Evolutionary conservation across 2,113 vertebrate species (phyloP).

Genomic region (Himantopus leucocephalus): DNA sequence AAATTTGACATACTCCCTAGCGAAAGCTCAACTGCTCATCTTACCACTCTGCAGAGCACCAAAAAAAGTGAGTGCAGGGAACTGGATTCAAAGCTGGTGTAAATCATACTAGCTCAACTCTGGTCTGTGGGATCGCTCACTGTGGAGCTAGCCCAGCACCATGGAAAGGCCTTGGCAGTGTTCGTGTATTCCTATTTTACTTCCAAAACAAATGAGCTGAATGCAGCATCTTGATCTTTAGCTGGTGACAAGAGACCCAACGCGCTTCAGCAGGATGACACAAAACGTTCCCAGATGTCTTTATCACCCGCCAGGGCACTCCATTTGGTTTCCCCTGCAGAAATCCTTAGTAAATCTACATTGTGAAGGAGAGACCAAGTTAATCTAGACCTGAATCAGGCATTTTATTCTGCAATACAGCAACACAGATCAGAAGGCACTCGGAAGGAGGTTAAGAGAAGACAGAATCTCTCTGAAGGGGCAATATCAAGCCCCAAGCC

Average conservation of each 20-base stretch:
- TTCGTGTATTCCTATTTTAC: background rate
- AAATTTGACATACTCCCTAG: background rate
- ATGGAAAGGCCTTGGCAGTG: background rate
- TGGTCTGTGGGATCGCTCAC: background rate
- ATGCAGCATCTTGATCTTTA: background rate
- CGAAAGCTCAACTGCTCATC: background rate
- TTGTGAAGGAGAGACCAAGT: background rate
- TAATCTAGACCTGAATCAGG: background rate
- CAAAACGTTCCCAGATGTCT: background rate
- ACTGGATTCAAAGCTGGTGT: background rate
- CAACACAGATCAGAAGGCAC: background rate
- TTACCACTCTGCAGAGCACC: background rate
- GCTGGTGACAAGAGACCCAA: background rate
- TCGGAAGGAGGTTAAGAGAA: background rate
- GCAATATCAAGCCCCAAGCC: background rate
- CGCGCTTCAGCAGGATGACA: background rate
- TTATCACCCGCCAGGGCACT: background rate
- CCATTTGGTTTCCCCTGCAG: slow-evolving; percentile 17
- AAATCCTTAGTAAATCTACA: background rate
- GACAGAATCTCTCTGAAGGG: background rate
- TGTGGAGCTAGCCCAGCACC: background rate
- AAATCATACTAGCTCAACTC: background rate
- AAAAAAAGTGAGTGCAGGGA: background rate
- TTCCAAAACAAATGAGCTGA: background rate
- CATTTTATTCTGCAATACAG: background rate